Percentiles rank a stretch among this genome's conserved stretches.
Evolutionary conservation across 2,888 invertebrate genomes (phyloP).

Genomic region (Galeruca laticollis): DNA sequence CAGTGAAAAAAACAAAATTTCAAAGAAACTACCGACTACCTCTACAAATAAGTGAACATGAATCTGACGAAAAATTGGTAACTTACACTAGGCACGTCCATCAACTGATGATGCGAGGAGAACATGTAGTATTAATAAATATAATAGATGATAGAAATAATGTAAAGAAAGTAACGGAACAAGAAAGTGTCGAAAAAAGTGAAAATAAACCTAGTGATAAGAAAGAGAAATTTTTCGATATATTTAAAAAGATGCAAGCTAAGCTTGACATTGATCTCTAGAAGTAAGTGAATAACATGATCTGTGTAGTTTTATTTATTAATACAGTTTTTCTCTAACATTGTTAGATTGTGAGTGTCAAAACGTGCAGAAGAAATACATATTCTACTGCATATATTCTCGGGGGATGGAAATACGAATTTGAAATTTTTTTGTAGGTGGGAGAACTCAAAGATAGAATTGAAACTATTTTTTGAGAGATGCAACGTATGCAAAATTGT

Average conservation of each 20-base stretch:
- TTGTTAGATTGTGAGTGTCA: too few relatives aligned
- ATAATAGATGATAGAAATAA: conserved; percentile 22
- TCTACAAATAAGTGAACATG: conserved; percentile 62
- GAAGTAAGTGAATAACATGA: neutral
- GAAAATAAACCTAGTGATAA: neutral
- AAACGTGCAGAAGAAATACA: too few relatives aligned
- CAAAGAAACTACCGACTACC: conserved; percentile 61
- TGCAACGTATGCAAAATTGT: too few relatives aligned
- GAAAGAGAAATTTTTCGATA: conserved; percentile 4
- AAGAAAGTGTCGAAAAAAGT: conserved; percentile 8
- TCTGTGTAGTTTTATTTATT: too few relatives aligned
- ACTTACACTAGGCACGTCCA: conserved; percentile 76
- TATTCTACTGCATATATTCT: too few relatives aligned
- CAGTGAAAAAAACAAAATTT: conserved; percentile 57
- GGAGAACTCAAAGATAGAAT: too few relatives aligned
- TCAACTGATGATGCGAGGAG: conserved; percentile 81
- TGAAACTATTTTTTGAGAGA: too few relatives aligned
- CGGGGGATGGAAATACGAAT: too few relatives aligned
- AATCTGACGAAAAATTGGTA: conserved; percentile 71
- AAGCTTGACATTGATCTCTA: conserved; percentile 6
- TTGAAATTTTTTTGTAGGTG: too few relatives aligned
- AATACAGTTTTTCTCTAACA: too few relatives aligned
- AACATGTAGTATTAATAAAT: conserved; percentile 72
- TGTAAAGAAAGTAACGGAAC: neutral
- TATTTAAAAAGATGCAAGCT: neutral